A percentile compares a stretch with the other conserved stretches of the same genome.
Evolutionary conservation across 2,797 vertebrate species (phyloP).

Genomic region (Huso huso): DNA sequence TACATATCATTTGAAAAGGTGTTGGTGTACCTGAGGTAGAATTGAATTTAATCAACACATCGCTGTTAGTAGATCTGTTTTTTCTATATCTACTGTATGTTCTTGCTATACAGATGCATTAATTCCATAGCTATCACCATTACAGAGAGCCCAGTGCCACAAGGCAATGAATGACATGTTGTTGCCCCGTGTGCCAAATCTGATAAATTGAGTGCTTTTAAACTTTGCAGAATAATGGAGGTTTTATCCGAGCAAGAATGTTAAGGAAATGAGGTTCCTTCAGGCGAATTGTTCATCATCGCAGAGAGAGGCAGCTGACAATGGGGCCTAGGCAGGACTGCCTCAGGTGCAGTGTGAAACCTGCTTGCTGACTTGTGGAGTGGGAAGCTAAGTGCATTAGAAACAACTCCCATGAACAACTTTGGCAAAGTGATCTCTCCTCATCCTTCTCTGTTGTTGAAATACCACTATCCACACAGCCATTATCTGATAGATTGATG

Average conservation of each 20-base stretch:
- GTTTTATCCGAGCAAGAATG: slow-evolving; percentile 44
- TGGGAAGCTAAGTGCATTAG: slow-evolving; percentile 55
- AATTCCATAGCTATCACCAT: too few species aligned
- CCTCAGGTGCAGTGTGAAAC: slow-evolving; percentile 41
- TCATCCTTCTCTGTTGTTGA: slow-evolving; percentile 21
- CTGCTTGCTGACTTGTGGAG: slow-evolving; percentile 44
- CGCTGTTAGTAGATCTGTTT: too few species aligned
- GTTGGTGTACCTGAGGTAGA: too few species aligned
- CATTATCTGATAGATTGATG: slow-evolving; percentile 29
- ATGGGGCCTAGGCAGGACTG: slow-evolving; percentile 41
- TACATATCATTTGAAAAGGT: too few species aligned
- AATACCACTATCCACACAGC: slow-evolving; percentile 28
- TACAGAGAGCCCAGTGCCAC: too few species aligned
- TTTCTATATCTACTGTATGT: too few species aligned
- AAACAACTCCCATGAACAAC: slow-evolving; percentile 42
- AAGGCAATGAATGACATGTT: too few species aligned
- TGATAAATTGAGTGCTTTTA: too few species aligned
- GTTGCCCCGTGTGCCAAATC: too few species aligned
- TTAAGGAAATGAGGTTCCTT: slow-evolving; percentile 56
- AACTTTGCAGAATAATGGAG: slow-evolving; percentile 46
- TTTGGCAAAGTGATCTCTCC: slow-evolving; percentile 55
- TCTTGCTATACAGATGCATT: too few species aligned
- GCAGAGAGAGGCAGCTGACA: slow-evolving; percentile 51
- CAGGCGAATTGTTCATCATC: slow-evolving; percentile 52
- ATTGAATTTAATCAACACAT: too few species aligned